Conservation (phyloP, 1,140 invertebrate genomes). For the Drosophila erecta region DNA sequence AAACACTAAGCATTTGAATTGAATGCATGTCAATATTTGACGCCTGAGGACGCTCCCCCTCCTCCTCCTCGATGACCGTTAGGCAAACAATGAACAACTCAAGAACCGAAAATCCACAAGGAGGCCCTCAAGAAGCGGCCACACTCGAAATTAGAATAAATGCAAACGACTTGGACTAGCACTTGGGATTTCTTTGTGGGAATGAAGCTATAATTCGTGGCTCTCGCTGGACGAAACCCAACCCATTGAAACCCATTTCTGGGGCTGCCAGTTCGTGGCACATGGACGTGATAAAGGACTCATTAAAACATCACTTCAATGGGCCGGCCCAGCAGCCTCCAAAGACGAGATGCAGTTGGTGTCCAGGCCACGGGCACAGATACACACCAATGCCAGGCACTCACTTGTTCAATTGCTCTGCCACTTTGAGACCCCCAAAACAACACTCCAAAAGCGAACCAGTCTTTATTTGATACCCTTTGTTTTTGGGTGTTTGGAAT, state of each 20-base stretch:
- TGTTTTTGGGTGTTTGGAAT: not conserved
- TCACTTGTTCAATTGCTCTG: constrained; percentile 81
- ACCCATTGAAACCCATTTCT: constrained; percentile 42
- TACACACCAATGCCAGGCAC: constrained; percentile 15
- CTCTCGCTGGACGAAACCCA: constrained; percentile 7
- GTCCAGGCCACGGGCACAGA: constrained; percentile 14
- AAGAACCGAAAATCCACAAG: constrained; percentile 27
- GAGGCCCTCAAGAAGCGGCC: constrained; percentile 48
- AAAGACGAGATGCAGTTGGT: constrained; percentile 31
- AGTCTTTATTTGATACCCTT: constrained; percentile 66
- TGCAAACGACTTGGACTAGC: constrained; percentile 42
- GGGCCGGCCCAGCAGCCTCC: constrained; percentile 76
- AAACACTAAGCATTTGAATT: constrained; percentile 60
- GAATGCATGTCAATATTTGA: constrained; percentile 77
- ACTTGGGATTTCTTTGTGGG: constrained; percentile 37
- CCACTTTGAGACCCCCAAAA: constrained; percentile 71
- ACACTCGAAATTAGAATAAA: constrained; percentile 76
- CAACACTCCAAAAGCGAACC: constrained; percentile 52
- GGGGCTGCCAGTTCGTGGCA: constrained; percentile 35
- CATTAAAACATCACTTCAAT: constrained; percentile 82
- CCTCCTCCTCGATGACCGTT: constrained; percentile 45
- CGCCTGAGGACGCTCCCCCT: constrained; percentile 19
- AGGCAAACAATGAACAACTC: constrained; percentile 49
- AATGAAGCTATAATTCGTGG: constrained; percentile 79
- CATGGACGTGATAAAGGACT: constrained; percentile 80